Evolutionary conservation across 92 coral and sea anemone species (phyloP), one percentile per base, ranked within the genome.

Genomic region (Virgularia gustaviana): DNA sequence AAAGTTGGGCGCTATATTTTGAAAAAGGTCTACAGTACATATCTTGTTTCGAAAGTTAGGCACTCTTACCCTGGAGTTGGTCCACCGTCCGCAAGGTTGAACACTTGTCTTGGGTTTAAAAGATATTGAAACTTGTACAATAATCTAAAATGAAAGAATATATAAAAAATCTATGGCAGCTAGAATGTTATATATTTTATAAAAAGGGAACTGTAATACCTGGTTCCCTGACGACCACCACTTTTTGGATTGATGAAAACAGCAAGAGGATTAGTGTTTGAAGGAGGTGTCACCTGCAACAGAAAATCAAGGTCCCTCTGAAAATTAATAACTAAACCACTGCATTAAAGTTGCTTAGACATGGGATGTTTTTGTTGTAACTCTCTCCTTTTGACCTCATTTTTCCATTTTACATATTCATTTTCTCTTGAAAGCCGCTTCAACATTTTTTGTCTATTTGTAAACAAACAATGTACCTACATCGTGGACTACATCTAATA

Each of bases 171-270:
- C 45, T 15, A n/a, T n/a, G n/a, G n/a, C n/a, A n/a, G n/a, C n/a
- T n/a, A n/a, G n/a, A n/a, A n/a, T n/a, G n/a, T n/a, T 7, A 15
- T 9, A 9, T 2, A 29, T 16, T 42, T 10, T 42, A 42, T 24
- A 47, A 42, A 18, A 25, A 22, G 44, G 25, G 9, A 57, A 45
- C 6, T n/a, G 30, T 4, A 67, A 31, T 75, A 92, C 98, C 98
- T 89, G 6, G 92, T 90, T 43, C 98, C 98, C 55, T 92, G 98
- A 8, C 96, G 79, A 16, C 98, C 98, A 37, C 98, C 98, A 66
- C 98, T 92, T 83, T 92, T 92, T 10, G 98, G 98, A 63, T 92
- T 92, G 36, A 92, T 92, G 49, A 92, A 92, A 20, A 92, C 96
- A 27, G 89, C 96, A 65, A 92, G 70, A 10, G 98, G 98, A 80